Evolutionary conservation across 1,140 invertebrate species (phyloP), one percentile per base, ranked within the genome.

Genomic region (Teleopsis dalmanni): DNA sequence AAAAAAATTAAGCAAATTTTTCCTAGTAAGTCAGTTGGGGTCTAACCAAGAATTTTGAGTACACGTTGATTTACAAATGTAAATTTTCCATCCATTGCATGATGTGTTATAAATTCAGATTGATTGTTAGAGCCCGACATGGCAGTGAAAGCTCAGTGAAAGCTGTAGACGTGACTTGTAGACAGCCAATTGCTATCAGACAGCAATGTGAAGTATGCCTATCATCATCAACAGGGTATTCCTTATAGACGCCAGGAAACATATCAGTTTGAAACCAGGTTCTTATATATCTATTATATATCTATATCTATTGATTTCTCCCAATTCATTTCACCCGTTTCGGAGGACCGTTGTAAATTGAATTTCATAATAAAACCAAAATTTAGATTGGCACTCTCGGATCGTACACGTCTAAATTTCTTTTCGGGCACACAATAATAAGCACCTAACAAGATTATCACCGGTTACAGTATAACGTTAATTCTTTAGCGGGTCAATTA

Each of bases 221-320:
- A 48, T 92, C 87, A 36, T 93, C 91, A 44, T 86, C 83, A 5
- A 82, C 78, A 11, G 85, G 83, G 38, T 81, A 78, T 47, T 95
- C 91, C 75, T 89, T 82, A 76, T 88, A 86, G 59, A 89, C 85
- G 65, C 84, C 84, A 80, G 80, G 73, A 75, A 82, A 83, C 76
- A 82, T 77, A 72, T 83, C 81, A 62, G 90, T 87, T 13, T 95
- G 94, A 23, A 95, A 94, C 92, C 95, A 98, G 74, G 96, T 98
- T 74, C 99, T 99, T 33, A 99, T 96, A 68, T 99, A 99, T 1
- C 97, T 96, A 13, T n/a, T n/a, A n/a, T n/a, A n/a, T n/a, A n/a
- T n/a, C n/a, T n/a, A n/a, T n/a, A n/a, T n/a, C n/a, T 53, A 96
- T 82, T 0, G 87, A 83, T 77, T 94, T 95, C 11, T 91, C 91